phyloP scores from a whole-genome alignment of 2,888 invertebrate genomes.

The Eretmocerus hayati region DNA sequence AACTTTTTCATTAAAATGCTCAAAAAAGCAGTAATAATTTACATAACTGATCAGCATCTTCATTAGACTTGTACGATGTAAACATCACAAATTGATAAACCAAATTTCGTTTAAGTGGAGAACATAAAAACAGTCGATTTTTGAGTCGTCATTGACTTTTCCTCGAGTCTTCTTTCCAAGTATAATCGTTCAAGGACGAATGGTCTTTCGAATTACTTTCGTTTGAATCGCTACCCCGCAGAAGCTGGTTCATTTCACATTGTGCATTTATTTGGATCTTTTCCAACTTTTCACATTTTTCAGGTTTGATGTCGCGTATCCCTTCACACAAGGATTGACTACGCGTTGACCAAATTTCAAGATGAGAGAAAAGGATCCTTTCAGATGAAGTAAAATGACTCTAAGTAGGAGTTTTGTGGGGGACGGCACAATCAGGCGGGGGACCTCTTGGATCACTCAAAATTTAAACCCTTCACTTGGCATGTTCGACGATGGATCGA shows the following conservation, averaged over 20 bases:
- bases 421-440: constrained; percentile 43
- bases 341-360: constrained; percentile 32
- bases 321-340: constrained; percentile 18
- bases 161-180: constrained; percentile 25
- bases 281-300: constrained; percentile 3
- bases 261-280: constrained; percentile 13
- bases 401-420: constrained; percentile 37
- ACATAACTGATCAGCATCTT: constrained; percentile 32
- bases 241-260: constrained; percentile 18
- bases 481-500: constrained; percentile 73
- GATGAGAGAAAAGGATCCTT: constrained; percentile 34
- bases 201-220: constrained; percentile 11
- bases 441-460: constrained; percentile 50
- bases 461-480: constrained; percentile 79
- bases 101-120: constrained; percentile 31
- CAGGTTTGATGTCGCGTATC: too few species aligned
- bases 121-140: constrained; percentile 33
- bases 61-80: constrained; percentile 38
- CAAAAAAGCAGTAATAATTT: constrained; percentile 13
- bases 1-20: constrained; percentile 19
- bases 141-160: constrained; percentile 29
- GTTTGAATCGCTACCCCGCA: constrained; percentile 9
- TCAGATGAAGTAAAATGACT: constrained; percentile 38
- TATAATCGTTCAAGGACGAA: constrained; percentile 19
- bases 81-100: constrained; percentile 36